These are phyloP conservation scores for Tachina lurida DNA, from an alignment of 2,888 invertebrate genomes.

Conservation along the genomic window DNA sequence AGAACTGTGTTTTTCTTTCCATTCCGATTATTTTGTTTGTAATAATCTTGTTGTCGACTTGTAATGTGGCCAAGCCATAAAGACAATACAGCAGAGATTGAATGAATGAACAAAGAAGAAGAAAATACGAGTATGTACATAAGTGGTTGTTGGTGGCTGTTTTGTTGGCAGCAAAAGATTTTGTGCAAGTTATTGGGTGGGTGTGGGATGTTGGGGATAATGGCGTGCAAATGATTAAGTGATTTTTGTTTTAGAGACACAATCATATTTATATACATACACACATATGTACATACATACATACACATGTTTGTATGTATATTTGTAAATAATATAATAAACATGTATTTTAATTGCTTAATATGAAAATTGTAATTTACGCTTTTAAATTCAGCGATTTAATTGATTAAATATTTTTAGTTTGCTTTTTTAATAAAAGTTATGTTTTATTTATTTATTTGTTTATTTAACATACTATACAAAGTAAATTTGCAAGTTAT, in stretches of 20 bases:
- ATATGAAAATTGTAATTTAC: too few species aligned
- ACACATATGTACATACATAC: background rate
- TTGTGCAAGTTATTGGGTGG: conserved; percentile 24
- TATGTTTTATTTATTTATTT: too few species aligned
- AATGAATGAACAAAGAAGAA: conserved; percentile 45
- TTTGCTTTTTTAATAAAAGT: background rate
- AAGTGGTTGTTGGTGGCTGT: conserved; percentile 4
- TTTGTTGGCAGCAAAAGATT: conserved; percentile 42
- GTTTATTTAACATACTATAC: too few species aligned
- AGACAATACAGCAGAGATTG: conserved; percentile 52
- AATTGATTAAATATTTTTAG: background rate
- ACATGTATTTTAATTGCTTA: background rate
- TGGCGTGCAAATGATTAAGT: conserved; percentile 50
- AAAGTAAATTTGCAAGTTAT: too few species aligned
- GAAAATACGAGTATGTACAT: conserved; percentile 44
- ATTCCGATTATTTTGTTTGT: conserved; percentile 78
- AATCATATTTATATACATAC: too few species aligned
- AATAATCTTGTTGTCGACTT: conserved; percentile 82
- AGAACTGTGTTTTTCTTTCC: conserved; percentile 47
- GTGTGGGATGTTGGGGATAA: conserved; percentile 17
- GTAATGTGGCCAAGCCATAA: conserved; percentile 78
- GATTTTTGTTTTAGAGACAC: conserved; percentile 50
- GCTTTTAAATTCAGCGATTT: background rate
- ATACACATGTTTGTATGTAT: background rate
- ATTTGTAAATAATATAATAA: background rate